Conservation (phyloP, 2,113 vertebrate genomes). For the Colistium nudipinnis region DNA sequence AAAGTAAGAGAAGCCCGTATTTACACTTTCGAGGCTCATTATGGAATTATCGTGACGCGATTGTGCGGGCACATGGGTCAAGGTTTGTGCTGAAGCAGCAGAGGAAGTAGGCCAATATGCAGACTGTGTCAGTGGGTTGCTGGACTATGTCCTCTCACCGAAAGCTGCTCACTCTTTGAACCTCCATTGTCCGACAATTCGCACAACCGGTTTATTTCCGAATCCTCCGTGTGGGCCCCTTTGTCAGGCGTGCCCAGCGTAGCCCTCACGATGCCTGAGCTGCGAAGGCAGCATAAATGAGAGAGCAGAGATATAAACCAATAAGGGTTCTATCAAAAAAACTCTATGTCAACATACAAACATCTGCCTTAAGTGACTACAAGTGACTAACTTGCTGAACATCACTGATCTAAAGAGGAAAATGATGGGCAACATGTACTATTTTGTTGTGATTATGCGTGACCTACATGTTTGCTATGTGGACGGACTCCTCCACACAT, state of each 20-base stretch:
- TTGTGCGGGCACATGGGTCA: conserved; percentile 9
- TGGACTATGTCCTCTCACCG: conserved; percentile 10
- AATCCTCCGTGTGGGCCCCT: not conserved
- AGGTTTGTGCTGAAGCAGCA: conserved; percentile 39
- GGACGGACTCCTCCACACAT: too few species aligned
- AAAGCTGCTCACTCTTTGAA: conserved; percentile 34
- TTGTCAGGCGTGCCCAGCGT: conserved; percentile 45
- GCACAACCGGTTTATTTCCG: conserved; percentile 18
- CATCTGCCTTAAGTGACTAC: conserved; percentile 6
- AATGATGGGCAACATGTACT: too few species aligned
- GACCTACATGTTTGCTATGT: not conserved
- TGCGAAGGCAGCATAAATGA: conserved; percentile 54
- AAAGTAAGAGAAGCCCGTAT: conserved; percentile 3
- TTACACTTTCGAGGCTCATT: conserved; percentile 6
- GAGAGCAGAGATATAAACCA: conserved; percentile 47
- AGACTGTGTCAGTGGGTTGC: conserved; percentile 60
- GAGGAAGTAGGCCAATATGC: conserved; percentile 39
- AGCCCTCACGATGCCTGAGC: conserved; percentile 26
- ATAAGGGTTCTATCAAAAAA: conserved; percentile 31
- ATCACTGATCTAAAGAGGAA: not conserved
- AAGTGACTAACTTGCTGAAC: not conserved
- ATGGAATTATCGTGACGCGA: conserved; percentile 11
- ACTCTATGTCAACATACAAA: conserved; percentile 11
- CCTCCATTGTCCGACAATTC: conserved; percentile 17
- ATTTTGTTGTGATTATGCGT: not conserved